Conservation (phyloP, 2,797 vertebrate species). For the Neomorphus geoffroyi region DNA sequence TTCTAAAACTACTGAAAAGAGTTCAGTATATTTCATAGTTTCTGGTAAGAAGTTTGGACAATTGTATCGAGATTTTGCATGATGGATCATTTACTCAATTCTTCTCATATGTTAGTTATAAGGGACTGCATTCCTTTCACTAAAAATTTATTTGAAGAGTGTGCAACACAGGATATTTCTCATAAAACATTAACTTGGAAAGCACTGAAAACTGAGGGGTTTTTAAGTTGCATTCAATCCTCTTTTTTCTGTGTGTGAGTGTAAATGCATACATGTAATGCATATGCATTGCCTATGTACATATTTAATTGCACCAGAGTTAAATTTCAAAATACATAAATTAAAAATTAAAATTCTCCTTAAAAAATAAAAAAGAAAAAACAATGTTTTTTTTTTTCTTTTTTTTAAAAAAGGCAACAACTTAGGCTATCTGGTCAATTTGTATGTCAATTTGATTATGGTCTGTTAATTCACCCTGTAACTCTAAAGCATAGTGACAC, state of each 20-base stretch:
- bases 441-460: background rate
- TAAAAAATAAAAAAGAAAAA: background rate
- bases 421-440: background rate
- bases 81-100: constrained; percentile 18
- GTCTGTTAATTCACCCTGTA: background rate
- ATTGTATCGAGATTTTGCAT: constrained; percentile 13
- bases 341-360: background rate
- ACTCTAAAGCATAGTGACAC: background rate
- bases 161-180: background rate
- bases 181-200: constrained; percentile 2
- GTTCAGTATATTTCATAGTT: background rate
- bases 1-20: background rate
- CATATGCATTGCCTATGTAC: background rate
- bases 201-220: background rate
- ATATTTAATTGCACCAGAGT: background rate
- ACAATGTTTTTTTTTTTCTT: no score
- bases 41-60: constrained; percentile 15
- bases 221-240: background rate
- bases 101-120: background rate
- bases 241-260: background rate
- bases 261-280: background rate
- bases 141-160: background rate
- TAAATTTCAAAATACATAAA: background rate
- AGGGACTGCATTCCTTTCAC: background rate
- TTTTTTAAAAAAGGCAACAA: background rate